Conservation (phyloP, 1,140 invertebrate genomes). For the Zelostemma sp. region DNA sequence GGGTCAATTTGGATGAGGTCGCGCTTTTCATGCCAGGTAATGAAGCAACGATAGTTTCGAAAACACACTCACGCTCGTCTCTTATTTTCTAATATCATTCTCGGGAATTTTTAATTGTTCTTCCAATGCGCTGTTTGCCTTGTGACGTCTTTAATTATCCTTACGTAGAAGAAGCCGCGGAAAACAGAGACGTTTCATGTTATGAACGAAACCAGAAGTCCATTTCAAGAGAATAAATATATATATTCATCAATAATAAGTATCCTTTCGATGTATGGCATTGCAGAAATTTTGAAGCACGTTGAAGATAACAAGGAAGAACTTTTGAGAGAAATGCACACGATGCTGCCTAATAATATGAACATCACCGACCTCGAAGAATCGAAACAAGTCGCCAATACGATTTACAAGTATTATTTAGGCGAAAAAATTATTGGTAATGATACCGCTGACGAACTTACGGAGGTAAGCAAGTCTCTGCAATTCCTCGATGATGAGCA, state of each 20-base stretch:
- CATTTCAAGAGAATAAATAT: no score
- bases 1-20: slow-evolving; percentile 76
- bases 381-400: slow-evolving; percentile 65
- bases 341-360: slow-evolving; percentile 73
- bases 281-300: slow-evolving; percentile 47
- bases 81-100: no score
- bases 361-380: slow-evolving; percentile 66
- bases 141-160: no score
- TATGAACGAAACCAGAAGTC: no score
- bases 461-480: slow-evolving; percentile 8
- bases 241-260: not conserved
- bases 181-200: no score
- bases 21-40: slow-evolving; percentile 56
- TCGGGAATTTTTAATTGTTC: no score
- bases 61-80: not conserved
- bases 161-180: no score
- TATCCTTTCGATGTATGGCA: not conserved
- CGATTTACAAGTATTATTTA: slow-evolving; percentile 75
- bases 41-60: not conserved
- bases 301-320: slow-evolving; percentile 54
- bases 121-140: no score
- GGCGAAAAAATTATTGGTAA: slow-evolving; percentile 55
- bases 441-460: slow-evolving; percentile 18
- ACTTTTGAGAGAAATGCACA: slow-evolving; percentile 67
- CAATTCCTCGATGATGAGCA: not conserved